Evolutionary conservation across 1,140 invertebrate species (phyloP), one percentile per base, ranked within the genome.

Genomic region (Drosophila pandora): DNA sequence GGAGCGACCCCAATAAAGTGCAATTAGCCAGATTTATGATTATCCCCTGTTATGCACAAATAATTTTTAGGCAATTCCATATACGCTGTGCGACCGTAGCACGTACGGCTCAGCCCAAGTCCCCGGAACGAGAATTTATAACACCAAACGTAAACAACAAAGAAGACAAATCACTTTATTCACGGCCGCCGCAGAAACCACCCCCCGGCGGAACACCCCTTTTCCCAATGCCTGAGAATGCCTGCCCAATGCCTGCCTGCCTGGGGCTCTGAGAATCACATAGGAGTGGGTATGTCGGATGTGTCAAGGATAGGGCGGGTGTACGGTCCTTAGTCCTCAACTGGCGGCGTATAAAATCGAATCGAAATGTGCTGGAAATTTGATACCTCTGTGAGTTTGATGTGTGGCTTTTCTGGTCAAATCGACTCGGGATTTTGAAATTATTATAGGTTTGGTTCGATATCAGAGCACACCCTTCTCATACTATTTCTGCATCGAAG

Each of bases 21-120:
- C 79, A 90, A 90, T 90, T 90, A 90, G 84, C 81, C 77, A 90
- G 89, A 90, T 90, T 90, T 90, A 90, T 90, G 84, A 90, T 90
- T 90, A 90, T 90, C 90, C 65, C 89, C 80, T 90, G 90, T 90
- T 90, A 90, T 87, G 81, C 74, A 71, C 85, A 84, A 90, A 90
- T 90, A 87, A 90, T 90, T 87, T 90, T 87, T 80, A 67, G 82
- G 79, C 82, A 87, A 90, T 90, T 82, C 70, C 59, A 90, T 82
- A 75, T 73, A 77, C 52, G 79, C 39, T 63, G 61, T 22, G 63
- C 60, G 61, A 67, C 48, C 65, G 62, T 60, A 45, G 60, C 69
- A 69, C 67, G 76, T 72, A 73, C 73, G 72, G 13, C 12, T 10
- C 8, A n/a, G 17, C 37, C 57, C 43, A 69, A 80, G 60, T 54